phyloP scores from a whole-genome alignment of 2,888 invertebrate species.

The Scaptomyza tumidula region DNA sequence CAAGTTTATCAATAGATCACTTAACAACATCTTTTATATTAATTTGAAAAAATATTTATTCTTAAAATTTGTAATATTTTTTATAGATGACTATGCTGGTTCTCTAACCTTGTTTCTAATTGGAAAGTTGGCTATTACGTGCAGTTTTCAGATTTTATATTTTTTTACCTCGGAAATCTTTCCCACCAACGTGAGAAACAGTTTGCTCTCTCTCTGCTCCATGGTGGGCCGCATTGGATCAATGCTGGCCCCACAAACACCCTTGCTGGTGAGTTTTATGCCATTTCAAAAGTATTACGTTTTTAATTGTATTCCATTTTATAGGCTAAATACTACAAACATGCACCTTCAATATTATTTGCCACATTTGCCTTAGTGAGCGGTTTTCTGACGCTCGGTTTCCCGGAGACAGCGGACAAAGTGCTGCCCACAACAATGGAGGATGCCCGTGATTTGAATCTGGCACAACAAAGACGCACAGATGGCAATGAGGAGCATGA shows the following conservation, averaged over 20 bases:
- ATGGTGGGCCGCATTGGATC: constrained; percentile 89
- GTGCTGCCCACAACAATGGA: constrained; percentile 87
- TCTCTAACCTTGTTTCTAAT: constrained; percentile 86
- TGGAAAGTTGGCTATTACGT: constrained; percentile 88
- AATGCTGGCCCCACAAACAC: constrained; percentile 89
- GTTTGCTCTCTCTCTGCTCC: constrained; percentile 88
- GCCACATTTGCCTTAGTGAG: constrained; percentile 86
- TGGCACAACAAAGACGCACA: neutral
- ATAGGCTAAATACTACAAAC: constrained; percentile 84
- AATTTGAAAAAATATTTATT: neutral
- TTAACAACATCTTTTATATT: too few species aligned
- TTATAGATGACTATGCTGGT: constrained; percentile 85
- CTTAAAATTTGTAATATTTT: neutral
- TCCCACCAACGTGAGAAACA: constrained; percentile 88
- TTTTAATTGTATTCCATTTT: neutral
- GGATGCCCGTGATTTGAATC: constrained; percentile 84
- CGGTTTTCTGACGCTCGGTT: constrained; percentile 86
- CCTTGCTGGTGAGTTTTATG: constrained; percentile 84
- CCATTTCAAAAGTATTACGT: accelerated
- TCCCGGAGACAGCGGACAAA: constrained; percentile 88
- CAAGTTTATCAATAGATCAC: too few species aligned
- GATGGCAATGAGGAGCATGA: constrained; percentile 10
- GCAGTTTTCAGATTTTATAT: constrained; percentile 88
- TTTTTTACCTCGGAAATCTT: constrained; percentile 90
- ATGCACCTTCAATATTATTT: constrained; percentile 87